Base-by-base conservation (phyloP, 2,888 invertebrate species). In the Cryptus armator region DNA sequence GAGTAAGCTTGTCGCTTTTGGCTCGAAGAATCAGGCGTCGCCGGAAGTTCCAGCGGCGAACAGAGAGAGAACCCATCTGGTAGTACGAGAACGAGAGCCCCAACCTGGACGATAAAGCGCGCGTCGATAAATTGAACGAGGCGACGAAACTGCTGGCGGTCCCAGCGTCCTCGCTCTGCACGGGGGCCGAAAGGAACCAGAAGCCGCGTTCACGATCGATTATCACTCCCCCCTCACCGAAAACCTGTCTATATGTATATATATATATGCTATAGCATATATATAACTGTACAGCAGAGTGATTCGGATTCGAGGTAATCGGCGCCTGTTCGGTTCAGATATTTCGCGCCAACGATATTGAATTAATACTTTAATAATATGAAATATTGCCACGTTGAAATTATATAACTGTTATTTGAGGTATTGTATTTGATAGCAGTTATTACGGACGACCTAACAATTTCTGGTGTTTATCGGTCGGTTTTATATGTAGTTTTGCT, bases 61-160 rank as follows among this genome's bases (percentile, higher is more conserved):
- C 83, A 62, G 70, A 68, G 46, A 37, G 9, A 37, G 37, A 24
- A 24, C 37, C 37, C 37, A 29, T 53, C 48, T 48, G 37, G 67
- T 53, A 62, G 71, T 43, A 62, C 76, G 44, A 53, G 75, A 48
- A 48, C 10, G 3, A 12, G 48, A 48, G 48, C 48, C n/a, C 62
- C 29, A 29, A 32, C 37, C 51, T 76, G 68, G 76, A 85, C 86
- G 83, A 86, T 86, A 78, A 62, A 62, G 72, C 68, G 59, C 80
- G 83, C 84, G 86, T 86, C 87, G 86, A 87, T 87, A 87, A 87
- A 87, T 87, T 86, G 77, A 86, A 83, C 86, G 77, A 84, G 79
- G 86, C 86, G 86, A 86, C 84, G 86, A 83, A 86, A 86, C 86
- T 81, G 62, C 78, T 68, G 77, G 77, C 56, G 75, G 68, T 70